Evolutionary conservation across 2,113 vertebrate species (phyloP).

Genomic region (Dendropsophus ebraccatus): DNA sequence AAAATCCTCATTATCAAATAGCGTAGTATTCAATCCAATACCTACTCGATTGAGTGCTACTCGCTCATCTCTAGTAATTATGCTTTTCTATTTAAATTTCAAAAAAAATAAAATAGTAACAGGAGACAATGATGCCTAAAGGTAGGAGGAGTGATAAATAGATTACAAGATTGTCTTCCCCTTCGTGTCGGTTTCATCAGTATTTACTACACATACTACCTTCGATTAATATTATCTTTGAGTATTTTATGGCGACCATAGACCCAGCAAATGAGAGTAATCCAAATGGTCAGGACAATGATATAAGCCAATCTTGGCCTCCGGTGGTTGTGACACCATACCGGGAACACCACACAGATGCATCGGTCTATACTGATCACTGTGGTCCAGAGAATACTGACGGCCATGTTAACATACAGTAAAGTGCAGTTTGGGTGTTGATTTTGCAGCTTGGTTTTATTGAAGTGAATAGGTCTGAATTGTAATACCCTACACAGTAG

Average conservation of each 20-base stretch:
- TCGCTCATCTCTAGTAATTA: too few relatives aligned
- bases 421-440: constrained; percentile 39
- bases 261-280: constrained; percentile 74
- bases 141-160: constrained; percentile 78
- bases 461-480: too few relatives aligned
- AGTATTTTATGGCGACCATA: constrained; percentile 57
- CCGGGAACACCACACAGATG: constrained; percentile 77
- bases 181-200: too few relatives aligned
- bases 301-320: constrained; percentile 74
- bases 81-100: too few relatives aligned
- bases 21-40: too few relatives aligned
- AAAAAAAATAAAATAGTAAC: too few relatives aligned
- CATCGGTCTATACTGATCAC: constrained; percentile 88
- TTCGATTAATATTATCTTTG: too few relatives aligned
- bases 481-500: too few relatives aligned
- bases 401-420: constrained; percentile 88
- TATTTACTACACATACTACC: too few relatives aligned
- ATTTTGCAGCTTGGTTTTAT: too few relatives aligned
- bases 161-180: constrained; percentile 73
- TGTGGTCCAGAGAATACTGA: constrained; percentile 86
- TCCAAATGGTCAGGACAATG: constrained; percentile 77
- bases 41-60: too few relatives aligned
- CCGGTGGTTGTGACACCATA: constrained; percentile 85
- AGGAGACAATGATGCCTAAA: constrained; percentile 77
- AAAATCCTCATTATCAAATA: too few relatives aligned